Evolutionary conservation across 1,140 invertebrate species (phyloP), one percentile per base, ranked within the genome.

Genomic region (Oreohelix idahoensis): DNA sequence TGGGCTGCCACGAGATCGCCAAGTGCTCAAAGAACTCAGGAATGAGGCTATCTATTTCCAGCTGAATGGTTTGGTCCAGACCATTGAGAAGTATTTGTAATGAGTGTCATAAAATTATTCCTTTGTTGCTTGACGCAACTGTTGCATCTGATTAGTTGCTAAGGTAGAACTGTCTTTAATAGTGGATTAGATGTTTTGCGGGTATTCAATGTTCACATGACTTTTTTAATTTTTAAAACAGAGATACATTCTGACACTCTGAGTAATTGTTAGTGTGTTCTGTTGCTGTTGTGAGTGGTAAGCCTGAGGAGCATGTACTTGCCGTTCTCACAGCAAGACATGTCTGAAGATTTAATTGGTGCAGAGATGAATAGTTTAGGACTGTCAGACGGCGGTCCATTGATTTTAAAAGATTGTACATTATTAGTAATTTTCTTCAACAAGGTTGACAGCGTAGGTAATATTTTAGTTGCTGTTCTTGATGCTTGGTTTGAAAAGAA

Each of bases 11-110:
- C 84, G 85, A 66, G 88, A 88, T 82, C 53, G 84, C 32, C 86
- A 88, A n/a, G 85, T 88, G 32, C 75, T 90, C 29, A 81, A 85
- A 36, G 89, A 91, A 83, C 86, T 91, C 15, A 81, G 86, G 58
- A 88, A 88, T 82, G 90, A 91, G 81, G 90, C 90, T 10, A 84
- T 88, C 20, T 90, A 89, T 85, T 90, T 87, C 81, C 89, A 89
- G 84, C 79, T 90, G 1, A 81, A 80, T 73, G 87, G 88, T n/a
- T 81, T 90, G 53, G 87, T 88, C 20, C 87, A 88, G 73, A 86
- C 86, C 71, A 88, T 89, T 75, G 88, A 89, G 71, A 89, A 89
- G 79, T 81, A 87, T 29, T 79, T 89, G 49, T 87, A 84, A 84
- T 49, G 78, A 49, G 32, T 2, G 36, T 29, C 4, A 11, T 32